phyloP scores from a whole-genome alignment of 2,888 invertebrate species.

The Furcula furcula region DNA sequence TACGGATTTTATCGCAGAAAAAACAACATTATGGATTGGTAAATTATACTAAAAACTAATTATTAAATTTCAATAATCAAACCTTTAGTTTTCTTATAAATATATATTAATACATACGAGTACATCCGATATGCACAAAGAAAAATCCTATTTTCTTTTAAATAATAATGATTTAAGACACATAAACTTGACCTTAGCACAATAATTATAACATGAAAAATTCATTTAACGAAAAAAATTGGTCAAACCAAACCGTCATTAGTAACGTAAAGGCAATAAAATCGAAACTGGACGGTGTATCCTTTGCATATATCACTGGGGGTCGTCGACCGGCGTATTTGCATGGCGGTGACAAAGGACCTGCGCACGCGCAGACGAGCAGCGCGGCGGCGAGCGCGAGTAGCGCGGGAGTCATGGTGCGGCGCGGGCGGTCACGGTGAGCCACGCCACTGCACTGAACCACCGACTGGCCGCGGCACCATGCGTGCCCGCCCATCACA shows the following conservation, averaged over 20 bases:
- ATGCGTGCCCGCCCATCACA: not conserved
- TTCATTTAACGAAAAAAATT: no score
- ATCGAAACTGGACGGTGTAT: slow-evolving; percentile 28
- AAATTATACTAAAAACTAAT: no score
- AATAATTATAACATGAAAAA: slow-evolving; percentile 4
- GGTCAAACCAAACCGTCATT: slow-evolving; percentile 1
- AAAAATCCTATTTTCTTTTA: no score
- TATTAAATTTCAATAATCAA: no score
- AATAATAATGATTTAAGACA: slow-evolving; percentile 10
- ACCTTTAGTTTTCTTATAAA: no score
- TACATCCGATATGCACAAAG: no score
- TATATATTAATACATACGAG: no score
- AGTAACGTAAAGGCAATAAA: slow-evolving; percentile 30
- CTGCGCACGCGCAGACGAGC: slow-evolving; percentile 41
- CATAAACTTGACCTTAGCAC: slow-evolving; percentile 8
- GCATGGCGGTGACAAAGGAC: slow-evolving; percentile 46
- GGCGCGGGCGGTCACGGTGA: slow-evolving; percentile 32
- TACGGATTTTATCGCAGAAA: no score
- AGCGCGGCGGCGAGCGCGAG: slow-evolving; percentile 42
- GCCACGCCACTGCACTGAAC: slow-evolving; percentile 37
- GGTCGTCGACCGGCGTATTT: slow-evolving; percentile 66
- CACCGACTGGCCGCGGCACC: not conserved
- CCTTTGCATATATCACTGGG: slow-evolving; percentile 56
- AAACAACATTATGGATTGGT: no score
- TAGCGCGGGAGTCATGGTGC: slow-evolving; percentile 31